A percentile compares a stretch with the other conserved stretches of the same genome.
These are phyloP conservation scores for Gymnorhina tibicen DNA, from an alignment of 2,113 vertebrate species.

Conservation along the genomic window DNA sequence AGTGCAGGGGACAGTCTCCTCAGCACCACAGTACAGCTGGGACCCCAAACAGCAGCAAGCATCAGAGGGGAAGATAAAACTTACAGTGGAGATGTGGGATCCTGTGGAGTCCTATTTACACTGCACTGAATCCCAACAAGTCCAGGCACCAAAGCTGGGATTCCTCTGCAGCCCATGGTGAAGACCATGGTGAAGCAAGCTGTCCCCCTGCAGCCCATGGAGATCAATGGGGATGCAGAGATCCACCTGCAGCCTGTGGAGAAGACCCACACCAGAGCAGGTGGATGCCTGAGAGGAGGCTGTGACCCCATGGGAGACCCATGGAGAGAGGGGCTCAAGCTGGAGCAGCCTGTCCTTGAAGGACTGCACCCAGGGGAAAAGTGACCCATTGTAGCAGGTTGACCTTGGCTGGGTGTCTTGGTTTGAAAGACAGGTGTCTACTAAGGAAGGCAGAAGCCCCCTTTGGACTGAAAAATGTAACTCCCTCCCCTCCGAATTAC, in stretches of 20 bases:
- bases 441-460: too few relatives aligned
- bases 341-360: too few relatives aligned
- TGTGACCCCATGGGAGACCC: too few relatives aligned
- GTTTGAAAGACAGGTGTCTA: too few relatives aligned
- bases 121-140: not conserved
- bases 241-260: not conserved
- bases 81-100: not conserved
- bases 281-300: too few relatives aligned
- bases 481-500: too few relatives aligned
- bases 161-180: not conserved
- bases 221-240: not conserved
- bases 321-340: too few relatives aligned
- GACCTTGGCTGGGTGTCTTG: not conserved
- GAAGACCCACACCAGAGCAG: not conserved
- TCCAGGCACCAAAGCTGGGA: not conserved
- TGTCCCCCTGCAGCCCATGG: not conserved
- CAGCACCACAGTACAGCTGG: not conserved
- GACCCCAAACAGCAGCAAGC: not conserved
- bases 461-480: too few relatives aligned
- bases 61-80: not conserved
- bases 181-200: not conserved
- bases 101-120: not conserved
- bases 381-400: not conserved
- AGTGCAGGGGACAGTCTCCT: not conserved
- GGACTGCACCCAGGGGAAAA: not conserved